Percentiles rank a stretch among this genome's conserved stretches.
These are phyloP conservation scores for Paraescarpia echinospica DNA, from an alignment of 1,140 invertebrate genomes.

Conservation along the genomic window DNA sequence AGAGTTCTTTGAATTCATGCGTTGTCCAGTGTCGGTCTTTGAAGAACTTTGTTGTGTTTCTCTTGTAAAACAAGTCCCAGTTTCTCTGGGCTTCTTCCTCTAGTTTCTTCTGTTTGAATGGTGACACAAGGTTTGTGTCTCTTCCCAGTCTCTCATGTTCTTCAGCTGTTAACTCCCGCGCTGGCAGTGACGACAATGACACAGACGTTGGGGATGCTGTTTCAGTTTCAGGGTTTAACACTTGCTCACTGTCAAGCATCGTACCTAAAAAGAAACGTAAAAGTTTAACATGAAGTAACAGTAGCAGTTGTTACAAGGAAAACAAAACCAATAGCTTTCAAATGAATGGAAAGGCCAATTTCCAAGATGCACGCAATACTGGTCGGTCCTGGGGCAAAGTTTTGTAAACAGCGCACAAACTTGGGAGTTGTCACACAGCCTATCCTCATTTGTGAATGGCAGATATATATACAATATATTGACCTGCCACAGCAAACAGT, in stretches of 20 bases:
- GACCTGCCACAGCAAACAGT: too few species aligned
- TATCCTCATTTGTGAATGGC: too few species aligned
- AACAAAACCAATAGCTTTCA: too few species aligned
- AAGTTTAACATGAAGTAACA: too few species aligned
- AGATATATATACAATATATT: too few species aligned
- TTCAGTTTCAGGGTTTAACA: background rate
- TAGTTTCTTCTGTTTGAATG: constrained; percentile 78
- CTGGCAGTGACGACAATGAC: too few species aligned
- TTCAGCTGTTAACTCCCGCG: constrained; percentile 10
- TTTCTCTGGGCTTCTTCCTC: constrained; percentile 86
- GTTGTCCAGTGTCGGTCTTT: constrained; percentile 97
- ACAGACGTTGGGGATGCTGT: background rate
- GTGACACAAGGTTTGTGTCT: constrained; percentile 61
- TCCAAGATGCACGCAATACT: too few species aligned
- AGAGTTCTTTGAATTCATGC: constrained; percentile 87
- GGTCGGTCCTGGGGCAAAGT: too few species aligned
- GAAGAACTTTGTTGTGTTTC: constrained; percentile 78
- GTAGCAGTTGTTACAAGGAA: too few species aligned
- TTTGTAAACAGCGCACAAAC: too few species aligned
- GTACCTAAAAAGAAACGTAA: background rate
- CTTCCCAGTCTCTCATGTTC: constrained; percentile 13
- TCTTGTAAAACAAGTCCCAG: constrained; percentile 98
- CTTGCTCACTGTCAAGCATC: background rate
- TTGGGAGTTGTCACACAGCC: too few species aligned
- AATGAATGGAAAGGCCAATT: too few species aligned